Percentiles rank a stretch among this genome's conserved stretches.
Evolutionary conservation across 2,113 vertebrate species (phyloP).

Genomic region (Cyprinodon variegatus): DNA sequence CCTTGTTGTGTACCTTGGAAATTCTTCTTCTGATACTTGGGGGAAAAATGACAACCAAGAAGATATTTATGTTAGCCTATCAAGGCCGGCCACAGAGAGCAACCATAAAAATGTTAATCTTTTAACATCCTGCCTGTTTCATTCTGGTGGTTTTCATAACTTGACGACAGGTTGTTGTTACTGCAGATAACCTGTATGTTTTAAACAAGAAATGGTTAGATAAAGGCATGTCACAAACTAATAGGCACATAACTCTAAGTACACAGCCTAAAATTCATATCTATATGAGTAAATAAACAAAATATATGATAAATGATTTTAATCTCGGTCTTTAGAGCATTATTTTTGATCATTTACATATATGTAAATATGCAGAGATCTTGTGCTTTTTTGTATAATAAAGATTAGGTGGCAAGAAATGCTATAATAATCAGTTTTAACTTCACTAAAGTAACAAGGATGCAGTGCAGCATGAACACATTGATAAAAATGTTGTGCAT

Average conservation of each 20-base stretch:
- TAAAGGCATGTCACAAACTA: background rate
- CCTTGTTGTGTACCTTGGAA: slow-evolving; percentile 87
- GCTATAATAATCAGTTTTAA: too few species aligned
- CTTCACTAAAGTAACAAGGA: too few species aligned
- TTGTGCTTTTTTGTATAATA: background rate
- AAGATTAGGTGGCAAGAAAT: background rate
- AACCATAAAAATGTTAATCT: background rate
- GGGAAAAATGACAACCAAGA: slow-evolving; percentile 40
- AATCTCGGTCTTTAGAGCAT: background rate
- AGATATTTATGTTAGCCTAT: background rate
- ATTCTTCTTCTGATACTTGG: slow-evolving; percentile 81
- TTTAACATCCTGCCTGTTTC: slow-evolving; percentile 66
- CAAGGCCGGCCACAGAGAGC: background rate
- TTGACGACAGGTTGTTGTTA: slow-evolving; percentile 53
- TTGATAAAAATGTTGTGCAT: slow-evolving; percentile 33
- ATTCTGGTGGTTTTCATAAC: slow-evolving; percentile 74
- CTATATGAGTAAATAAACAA: too few species aligned
- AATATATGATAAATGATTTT: background rate
- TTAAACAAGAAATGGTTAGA: slow-evolving; percentile 1
- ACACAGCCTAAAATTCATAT: background rate
- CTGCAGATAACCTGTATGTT: slow-evolving; percentile 64
- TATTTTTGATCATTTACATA: too few species aligned
- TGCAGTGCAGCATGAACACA: background rate
- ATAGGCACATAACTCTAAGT: background rate
- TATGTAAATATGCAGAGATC: background rate